Evolutionary conservation across 2,797 vertebrate genomes (phyloP).

Genomic region (Perodicticus potto): DNA sequence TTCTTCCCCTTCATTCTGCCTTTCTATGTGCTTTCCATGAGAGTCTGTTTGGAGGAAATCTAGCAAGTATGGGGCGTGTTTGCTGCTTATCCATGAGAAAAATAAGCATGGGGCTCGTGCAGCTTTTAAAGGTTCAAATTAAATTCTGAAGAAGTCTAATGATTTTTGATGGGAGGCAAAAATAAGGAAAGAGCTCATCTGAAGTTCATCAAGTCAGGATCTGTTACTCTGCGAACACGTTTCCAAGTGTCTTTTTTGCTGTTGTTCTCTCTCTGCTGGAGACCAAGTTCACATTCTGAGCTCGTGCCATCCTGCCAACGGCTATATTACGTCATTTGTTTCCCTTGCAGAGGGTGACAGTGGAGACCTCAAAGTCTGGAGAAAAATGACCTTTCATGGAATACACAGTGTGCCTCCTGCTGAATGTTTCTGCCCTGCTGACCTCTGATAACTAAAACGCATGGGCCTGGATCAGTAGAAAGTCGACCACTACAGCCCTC

Average conservation of each 20-base stretch:
- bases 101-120: background rate
- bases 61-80: background rate
- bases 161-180: constrained; percentile 28
- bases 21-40: constrained; percentile 1
- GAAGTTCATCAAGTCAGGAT: background rate
- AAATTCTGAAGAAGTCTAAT: constrained; percentile 23
- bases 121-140: background rate
- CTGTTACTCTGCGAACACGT: background rate
- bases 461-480: background rate
- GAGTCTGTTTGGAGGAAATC: background rate
- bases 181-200: background rate
- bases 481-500: background rate
- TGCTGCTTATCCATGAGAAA: background rate
- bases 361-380: constrained; percentile 46
- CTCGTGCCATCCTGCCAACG: background rate
- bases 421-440: background rate
- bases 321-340: background rate
- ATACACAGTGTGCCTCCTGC: fast-evolving
- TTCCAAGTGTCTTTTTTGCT: background rate
- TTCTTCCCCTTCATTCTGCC: background rate
- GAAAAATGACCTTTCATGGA: background rate
- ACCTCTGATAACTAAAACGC: background rate
- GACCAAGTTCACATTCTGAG: background rate
- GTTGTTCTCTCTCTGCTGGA: background rate
- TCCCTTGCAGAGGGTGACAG: constrained; percentile 60